These are phyloP conservation scores for Oceanodroma leucorhoa DNA, from an alignment of 2,797 vertebrate genomes.

Conservation along the genomic window DNA sequence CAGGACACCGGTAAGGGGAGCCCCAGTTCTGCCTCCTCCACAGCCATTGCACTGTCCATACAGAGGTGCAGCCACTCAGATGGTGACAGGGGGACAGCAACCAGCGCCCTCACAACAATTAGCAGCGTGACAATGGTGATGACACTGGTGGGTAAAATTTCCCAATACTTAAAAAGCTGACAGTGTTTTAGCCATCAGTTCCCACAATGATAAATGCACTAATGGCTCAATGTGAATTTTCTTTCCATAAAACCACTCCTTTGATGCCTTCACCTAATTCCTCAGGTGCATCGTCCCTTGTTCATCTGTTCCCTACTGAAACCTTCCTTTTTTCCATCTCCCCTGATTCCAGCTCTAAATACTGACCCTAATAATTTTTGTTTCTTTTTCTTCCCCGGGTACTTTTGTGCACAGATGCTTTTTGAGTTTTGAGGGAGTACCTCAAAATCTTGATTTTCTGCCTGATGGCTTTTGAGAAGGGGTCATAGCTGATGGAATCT, in stretches of 20 bases:
- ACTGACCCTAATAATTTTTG: not conserved
- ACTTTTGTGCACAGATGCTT: not conserved
- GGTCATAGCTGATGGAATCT: not conserved
- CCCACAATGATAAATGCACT: not conserved
- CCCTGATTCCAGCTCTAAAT: not conserved
- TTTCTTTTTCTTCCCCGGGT: not conserved
- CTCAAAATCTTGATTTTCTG: not conserved
- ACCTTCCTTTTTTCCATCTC: not conserved
- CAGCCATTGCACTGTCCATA: not conserved
- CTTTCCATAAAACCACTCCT: not conserved
- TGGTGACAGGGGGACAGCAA: not conserved
- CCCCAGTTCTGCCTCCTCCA: not conserved
- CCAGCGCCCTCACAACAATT: not conserved
- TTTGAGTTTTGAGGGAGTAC: not conserved
- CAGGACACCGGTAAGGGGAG: rapidly evolving
- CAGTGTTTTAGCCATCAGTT: not conserved
- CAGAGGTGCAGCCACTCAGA: not conserved
- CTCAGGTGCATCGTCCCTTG: not conserved
- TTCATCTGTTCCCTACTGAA: not conserved
- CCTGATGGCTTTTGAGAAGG: not conserved
- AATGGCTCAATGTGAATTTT: not conserved
- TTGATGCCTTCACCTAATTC: not conserved
- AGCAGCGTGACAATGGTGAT: not conserved
- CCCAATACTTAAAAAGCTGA: not conserved
- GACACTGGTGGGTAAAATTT: not conserved